Evolutionary conservation across 2,113 vertebrate species (phyloP).

Genomic region (Atlantisia rogersi): DNA sequence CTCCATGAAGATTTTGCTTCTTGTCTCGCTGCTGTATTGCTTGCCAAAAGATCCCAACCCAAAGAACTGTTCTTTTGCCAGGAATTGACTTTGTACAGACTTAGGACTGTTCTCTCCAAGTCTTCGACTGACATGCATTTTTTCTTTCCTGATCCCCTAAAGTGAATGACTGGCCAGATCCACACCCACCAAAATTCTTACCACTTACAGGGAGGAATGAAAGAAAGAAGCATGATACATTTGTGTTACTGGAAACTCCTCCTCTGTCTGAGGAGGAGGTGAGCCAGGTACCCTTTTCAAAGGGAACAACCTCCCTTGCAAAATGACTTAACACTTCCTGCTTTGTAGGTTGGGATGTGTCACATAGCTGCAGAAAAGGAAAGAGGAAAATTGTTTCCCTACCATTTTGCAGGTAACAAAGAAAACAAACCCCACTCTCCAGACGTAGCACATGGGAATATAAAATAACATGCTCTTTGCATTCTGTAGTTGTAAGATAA

Average conservation of each 20-base stretch:
- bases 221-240: neutral
- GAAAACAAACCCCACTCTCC: neutral
- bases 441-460: neutral
- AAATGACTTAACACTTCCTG: neutral
- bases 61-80: neutral
- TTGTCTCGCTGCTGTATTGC: neutral
- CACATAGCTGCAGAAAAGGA: neutral
- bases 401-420: neutral
- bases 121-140: accelerated
- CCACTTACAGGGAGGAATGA: neutral
- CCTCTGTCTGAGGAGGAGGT: neutral
- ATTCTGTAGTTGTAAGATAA: neutral
- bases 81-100: neutral
- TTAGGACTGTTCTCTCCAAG: neutral
- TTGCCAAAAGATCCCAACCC: neutral
- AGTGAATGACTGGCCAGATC: neutral
- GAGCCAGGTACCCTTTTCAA: neutral
- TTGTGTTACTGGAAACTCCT: neutral
- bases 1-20: neutral
- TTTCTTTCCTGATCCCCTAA: neutral
- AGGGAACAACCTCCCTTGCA: neutral
- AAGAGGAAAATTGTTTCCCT: neutral
- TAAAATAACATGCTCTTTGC: neutral
- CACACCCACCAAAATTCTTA: neutral
- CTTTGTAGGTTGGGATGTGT: neutral